Evolutionary conservation across 1,140 invertebrate genomes (phyloP).

Genomic region (Drosophila ercepeae): DNA sequence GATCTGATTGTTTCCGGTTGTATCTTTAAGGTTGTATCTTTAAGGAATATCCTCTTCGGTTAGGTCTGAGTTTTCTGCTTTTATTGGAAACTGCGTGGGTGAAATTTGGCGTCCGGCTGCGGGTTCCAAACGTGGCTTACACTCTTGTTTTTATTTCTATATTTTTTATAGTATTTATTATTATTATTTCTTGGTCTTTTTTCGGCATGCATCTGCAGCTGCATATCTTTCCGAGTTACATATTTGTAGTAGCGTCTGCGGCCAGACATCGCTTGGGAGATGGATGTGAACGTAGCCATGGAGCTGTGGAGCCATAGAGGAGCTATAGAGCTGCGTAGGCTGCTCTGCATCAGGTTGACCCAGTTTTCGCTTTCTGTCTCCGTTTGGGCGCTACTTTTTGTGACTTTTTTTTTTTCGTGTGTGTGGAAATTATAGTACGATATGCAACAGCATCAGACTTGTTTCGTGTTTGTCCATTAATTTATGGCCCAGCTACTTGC

Average conservation of each 20-base stretch:
- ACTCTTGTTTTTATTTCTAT: slow-evolving; percentile 36
- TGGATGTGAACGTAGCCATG: background rate
- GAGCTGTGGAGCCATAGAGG: slow-evolving; percentile 10
- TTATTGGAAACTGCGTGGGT: slow-evolving; percentile 61
- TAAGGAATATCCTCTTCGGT: too few relatives aligned
- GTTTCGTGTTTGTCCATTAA: slow-evolving; percentile 58
- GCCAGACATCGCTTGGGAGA: too few relatives aligned
- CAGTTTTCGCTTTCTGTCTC: slow-evolving; percentile 77
- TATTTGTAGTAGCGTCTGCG: slow-evolving; percentile 70
- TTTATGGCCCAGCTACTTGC: too few relatives aligned
- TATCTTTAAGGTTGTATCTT: too few relatives aligned
- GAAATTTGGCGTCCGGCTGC: slow-evolving; percentile 70
- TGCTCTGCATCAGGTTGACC: slow-evolving; percentile 77
- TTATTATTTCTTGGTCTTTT: slow-evolving; percentile 28
- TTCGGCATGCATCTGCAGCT: slow-evolving; percentile 65
- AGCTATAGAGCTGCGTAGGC: slow-evolving; percentile 58
- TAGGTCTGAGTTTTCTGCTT: slow-evolving; percentile 10
- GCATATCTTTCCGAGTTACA: slow-evolving; percentile 71
- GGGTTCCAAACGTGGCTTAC: slow-evolving; percentile 60
- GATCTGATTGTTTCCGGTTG: too few relatives aligned
- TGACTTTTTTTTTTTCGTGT: slow-evolving; percentile 47
- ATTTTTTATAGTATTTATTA: slow-evolving; percentile 12
- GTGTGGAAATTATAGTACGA: slow-evolving; percentile 71
- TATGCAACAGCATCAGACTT: slow-evolving; percentile 66
- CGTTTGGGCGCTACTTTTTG: slow-evolving; percentile 38